Conservation (phyloP, 1,140 invertebrate species). For the Chironomus striatipennis region DNA sequence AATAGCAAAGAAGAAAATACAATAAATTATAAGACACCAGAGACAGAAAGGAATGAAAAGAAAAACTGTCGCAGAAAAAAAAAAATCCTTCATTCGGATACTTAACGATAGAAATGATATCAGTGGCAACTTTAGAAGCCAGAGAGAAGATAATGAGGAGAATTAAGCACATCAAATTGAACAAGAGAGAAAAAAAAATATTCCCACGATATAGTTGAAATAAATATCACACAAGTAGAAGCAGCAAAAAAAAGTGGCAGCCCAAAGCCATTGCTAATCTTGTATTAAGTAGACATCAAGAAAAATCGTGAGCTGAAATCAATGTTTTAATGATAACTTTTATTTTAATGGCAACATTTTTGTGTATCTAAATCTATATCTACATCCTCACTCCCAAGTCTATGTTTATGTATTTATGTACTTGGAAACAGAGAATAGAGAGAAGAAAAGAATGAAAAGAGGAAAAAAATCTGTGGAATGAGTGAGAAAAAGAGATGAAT, state of each 20-base stretch:
- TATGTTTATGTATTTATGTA: too few relatives aligned
- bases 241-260: background rate
- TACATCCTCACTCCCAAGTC: too few relatives aligned
- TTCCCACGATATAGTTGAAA: slow-evolving; percentile 5
- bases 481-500: too few relatives aligned
- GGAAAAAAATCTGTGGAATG: too few relatives aligned
- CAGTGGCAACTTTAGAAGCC: background rate
- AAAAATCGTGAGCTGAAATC: too few relatives aligned
- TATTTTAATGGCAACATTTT: too few relatives aligned
- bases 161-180: too few relatives aligned
- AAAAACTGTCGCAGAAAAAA: background rate
- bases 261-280: background rate
- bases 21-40: background rate
- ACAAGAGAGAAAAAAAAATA: too few relatives aligned
- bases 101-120: background rate
- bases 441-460: too few relatives aligned
- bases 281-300: background rate
- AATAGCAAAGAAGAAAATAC: background rate
- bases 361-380: too few relatives aligned
- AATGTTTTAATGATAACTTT: too few relatives aligned
- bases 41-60: background rate
- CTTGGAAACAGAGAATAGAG: too few relatives aligned
- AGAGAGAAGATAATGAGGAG: background rate
- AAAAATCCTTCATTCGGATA: background rate
- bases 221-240: background rate